These are phyloP conservation scores for Hestina assimilis DNA, from an alignment of 1,140 invertebrate genomes.

Conservation along the genomic window DNA sequence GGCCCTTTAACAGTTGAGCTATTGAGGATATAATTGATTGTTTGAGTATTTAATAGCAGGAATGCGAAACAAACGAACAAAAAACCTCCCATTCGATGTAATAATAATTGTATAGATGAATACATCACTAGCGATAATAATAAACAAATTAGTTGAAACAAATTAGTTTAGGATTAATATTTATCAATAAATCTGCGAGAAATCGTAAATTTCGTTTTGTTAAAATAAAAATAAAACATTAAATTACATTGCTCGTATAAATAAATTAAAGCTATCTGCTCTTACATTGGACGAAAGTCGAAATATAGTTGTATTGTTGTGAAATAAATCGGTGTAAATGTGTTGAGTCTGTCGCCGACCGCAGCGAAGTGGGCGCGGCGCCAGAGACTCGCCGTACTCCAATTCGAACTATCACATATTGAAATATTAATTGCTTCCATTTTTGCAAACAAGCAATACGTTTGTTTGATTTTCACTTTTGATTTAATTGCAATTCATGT, in stretches of 20 bases:
- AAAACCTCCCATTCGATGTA: too few species aligned
- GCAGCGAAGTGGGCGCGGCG: conserved; percentile 14
- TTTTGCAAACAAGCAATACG: conserved; percentile 1
- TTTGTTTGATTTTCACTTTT: background rate
- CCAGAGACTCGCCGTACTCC: background rate
- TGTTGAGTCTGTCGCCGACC: conserved; percentile 23
- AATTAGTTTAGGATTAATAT: too few species aligned
- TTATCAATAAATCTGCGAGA: too few species aligned
- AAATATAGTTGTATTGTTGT: conserved; percentile 15
- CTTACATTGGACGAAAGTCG: background rate
- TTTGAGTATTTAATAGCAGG: too few species aligned
- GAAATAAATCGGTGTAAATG: conserved; percentile 23
- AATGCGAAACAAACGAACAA: too few species aligned
- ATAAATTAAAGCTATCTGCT: conserved; percentile 2
- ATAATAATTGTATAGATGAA: too few species aligned
- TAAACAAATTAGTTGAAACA: too few species aligned
- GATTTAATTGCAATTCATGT: background rate
- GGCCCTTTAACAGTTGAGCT: too few species aligned
- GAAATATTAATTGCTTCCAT: conserved; percentile 11
- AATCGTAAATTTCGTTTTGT: too few species aligned
- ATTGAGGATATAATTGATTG: too few species aligned
- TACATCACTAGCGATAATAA: too few species aligned
- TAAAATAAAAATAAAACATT: too few species aligned
- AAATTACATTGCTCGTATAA: background rate
- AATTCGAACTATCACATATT: background rate